These are phyloP conservation scores for Drosophila ironensis DNA, from an alignment of 1,140 invertebrate genomes.

Conservation along the genomic window DNA sequence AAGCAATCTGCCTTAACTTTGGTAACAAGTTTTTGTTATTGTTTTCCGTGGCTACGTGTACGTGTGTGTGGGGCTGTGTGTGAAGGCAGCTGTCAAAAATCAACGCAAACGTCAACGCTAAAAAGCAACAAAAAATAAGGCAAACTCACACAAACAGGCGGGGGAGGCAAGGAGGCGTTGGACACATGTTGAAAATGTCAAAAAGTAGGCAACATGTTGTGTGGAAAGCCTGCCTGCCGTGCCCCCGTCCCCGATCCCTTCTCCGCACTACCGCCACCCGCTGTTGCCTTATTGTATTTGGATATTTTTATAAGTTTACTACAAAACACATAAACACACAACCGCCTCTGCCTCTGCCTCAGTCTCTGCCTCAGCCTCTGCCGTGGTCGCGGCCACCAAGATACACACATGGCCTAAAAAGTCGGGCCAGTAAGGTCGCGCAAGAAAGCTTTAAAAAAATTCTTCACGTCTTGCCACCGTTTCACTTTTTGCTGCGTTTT, in stretches of 20 bases:
- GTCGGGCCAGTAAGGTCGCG: constrained; percentile 50
- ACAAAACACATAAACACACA: constrained; percentile 33
- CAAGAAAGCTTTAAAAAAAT: constrained; percentile 62
- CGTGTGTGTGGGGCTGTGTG: constrained; percentile 42
- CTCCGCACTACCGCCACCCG: not conserved
- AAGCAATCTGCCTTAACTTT: constrained; percentile 74
- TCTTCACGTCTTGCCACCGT: constrained; percentile 46
- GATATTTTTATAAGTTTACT: constrained; percentile 62
- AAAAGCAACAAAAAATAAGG: constrained; percentile 56
- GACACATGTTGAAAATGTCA: constrained; percentile 79
- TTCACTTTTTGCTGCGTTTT: constrained; percentile 30
- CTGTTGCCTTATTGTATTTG: constrained; percentile 51
- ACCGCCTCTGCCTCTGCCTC: too few species aligned
- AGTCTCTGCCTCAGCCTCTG: too few species aligned
- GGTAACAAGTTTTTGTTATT: constrained; percentile 79
- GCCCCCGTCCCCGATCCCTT: not conserved
- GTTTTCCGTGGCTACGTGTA: constrained; percentile 40
- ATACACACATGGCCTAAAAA: constrained; percentile 39
- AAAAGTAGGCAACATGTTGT: constrained; percentile 78
- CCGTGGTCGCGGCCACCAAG: too few species aligned
- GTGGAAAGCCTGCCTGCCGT: constrained; percentile 30
- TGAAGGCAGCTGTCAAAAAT: constrained; percentile 78
- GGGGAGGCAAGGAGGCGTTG: constrained; percentile 35
- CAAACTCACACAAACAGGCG: constrained; percentile 9
- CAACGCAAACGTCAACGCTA: constrained; percentile 76